Base-by-base conservation (phyloP, 2,797 vertebrate genomes). In the Hephaestus fuliginosus region DNA sequence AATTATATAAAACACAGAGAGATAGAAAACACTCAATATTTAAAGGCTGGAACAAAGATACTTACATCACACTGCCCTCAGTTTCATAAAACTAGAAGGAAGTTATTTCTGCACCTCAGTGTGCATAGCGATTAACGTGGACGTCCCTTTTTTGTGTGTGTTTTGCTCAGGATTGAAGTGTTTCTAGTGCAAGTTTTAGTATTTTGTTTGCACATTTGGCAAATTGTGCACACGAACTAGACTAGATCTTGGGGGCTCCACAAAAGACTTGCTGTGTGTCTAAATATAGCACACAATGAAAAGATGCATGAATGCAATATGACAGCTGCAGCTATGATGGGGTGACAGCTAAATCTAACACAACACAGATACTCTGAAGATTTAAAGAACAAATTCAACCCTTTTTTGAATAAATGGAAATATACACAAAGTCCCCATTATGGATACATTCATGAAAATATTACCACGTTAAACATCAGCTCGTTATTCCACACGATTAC, bases 351-450 rank as follows among this genome's bases (percentile, higher is more conserved):
- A 79, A 69, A 76, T 78, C 83, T 78, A 90, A 87, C 61, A 88
- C 41, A 64, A 41, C 28, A 75, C 51, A 84, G 20, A 52, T 2
- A 53, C 30, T 55, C 12, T 11, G 77, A 83, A 90, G 79, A 76
- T 84, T 88, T 86, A 86, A 92, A 88, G 65, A 84, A 84, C 41
- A 87, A 90, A 87, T 80, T 83, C 88, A 90, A 91, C 87, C 88
- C 76, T 51, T 73, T 0, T 28, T 41, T 65, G 4, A 43, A 2
- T n/a, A 55, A 66, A 68, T 69, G 46, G 7, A 30, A 48, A 72
- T 20, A 22, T 20, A 39, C 18, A 5, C 3, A 77, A 72, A 70
- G 53, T 66, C 52, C 7, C 44, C 9, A 58, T 44, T n/a, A 49
- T 63, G 55, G 62, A 67, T 55, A 53, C 9, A 53, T 22, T 58